phyloP scores from a whole-genome alignment of 2,797 vertebrate genomes.

The Champsocephalus esox region DNA sequence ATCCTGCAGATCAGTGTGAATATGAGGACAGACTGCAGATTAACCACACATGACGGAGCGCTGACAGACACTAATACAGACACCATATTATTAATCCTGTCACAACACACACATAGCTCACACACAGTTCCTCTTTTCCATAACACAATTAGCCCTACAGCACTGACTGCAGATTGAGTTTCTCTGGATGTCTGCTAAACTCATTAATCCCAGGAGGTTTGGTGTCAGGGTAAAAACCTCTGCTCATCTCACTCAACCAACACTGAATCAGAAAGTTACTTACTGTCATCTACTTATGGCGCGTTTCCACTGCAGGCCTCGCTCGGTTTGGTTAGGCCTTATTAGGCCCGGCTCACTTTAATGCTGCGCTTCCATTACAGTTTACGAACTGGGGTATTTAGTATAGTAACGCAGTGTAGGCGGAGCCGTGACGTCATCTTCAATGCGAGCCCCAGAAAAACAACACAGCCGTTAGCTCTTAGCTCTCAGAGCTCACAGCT shows the following conservation, averaged over 20 bases:
- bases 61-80: slow-evolving; percentile 49
- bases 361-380: too few relatives aligned
- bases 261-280: background rate
- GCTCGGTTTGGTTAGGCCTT: too few relatives aligned
- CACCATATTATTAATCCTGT: slow-evolving; percentile 47
- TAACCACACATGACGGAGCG: slow-evolving; percentile 41
- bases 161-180: slow-evolving; percentile 35
- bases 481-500: too few relatives aligned
- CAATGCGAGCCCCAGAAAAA: too few relatives aligned
- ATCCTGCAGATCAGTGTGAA: slow-evolving; percentile 58
- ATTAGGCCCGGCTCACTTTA: too few relatives aligned
- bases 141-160: slow-evolving; percentile 51
- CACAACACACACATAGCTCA: slow-evolving; percentile 8
- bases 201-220: slow-evolving; percentile 47
- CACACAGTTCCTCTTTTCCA: background rate
- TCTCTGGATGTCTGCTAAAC: slow-evolving; percentile 46
- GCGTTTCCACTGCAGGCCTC: too few relatives aligned
- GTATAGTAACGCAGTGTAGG: too few relatives aligned
- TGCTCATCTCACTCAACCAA: background rate
- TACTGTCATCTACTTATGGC: background rate
- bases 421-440: too few relatives aligned
- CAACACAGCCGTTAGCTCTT: too few relatives aligned
- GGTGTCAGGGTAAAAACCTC: slow-evolving; percentile 25
- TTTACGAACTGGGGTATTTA: too few relatives aligned
- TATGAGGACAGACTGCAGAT: slow-evolving; percentile 54